A percentile compares a stretch with the other conserved stretches of the same genome.
phyloP scores from a whole-genome alignment of 2,888 invertebrate species.

The Mesorhabditis belari region DNA sequence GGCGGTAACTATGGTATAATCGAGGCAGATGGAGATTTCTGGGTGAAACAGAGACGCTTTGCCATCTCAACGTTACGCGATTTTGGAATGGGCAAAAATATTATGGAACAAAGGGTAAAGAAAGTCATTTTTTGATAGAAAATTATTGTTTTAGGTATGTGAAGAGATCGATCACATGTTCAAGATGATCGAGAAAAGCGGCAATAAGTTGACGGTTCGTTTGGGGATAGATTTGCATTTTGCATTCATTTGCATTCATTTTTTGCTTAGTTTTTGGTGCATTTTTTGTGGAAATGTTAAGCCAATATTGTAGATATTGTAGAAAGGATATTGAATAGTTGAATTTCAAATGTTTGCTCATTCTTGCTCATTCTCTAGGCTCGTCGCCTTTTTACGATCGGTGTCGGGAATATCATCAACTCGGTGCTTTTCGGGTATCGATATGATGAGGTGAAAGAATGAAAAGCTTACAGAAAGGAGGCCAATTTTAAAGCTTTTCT shows the following conservation, averaged over 20 bases:
- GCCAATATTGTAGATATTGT: no score
- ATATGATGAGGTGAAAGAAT: slow-evolving; percentile 7
- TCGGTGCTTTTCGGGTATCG: slow-evolving; percentile 5
- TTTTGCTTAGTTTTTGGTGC: no score
- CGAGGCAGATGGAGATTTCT: not conserved
- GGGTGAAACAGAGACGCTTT: slow-evolving; percentile 7
- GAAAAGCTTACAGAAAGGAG: no score
- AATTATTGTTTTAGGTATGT: not conserved
- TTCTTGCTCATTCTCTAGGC: slow-evolving; percentile 2
- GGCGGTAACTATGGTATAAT: slow-evolving; percentile 3
- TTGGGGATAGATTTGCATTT: not conserved
- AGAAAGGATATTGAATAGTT: no score
- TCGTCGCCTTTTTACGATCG: slow-evolving; percentile 1
- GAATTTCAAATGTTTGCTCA: no score
- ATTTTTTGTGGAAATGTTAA: no score
- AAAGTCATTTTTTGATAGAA: no score
- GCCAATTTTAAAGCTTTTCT: no score
- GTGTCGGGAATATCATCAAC: slow-evolving; percentile 10
- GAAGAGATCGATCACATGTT: not conserved
- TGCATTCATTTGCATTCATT: no score
- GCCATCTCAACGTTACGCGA: slow-evolving; percentile 4
- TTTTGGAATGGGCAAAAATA: slow-evolving; percentile 8
- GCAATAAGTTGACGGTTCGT: not conserved
- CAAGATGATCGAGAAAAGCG: not conserved
- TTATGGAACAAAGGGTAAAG: slow-evolving; percentile 7